These are phyloP conservation scores for Trematocara stigmaticum DNA, from an alignment of 2,113 vertebrate species.

Conservation along the genomic window DNA sequence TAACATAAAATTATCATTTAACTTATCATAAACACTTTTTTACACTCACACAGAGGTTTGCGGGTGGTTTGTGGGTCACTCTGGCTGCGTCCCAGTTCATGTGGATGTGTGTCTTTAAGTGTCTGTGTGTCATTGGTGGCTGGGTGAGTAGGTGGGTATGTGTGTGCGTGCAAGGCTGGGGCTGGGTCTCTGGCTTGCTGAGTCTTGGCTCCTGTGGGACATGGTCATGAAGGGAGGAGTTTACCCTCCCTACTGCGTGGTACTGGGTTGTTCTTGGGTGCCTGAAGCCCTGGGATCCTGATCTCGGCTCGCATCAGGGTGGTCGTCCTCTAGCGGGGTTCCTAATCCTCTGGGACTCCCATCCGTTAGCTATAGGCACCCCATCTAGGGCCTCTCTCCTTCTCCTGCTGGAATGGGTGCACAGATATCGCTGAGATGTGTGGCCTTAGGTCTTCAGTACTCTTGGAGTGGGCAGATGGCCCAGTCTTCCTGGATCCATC, in stretches of 20 bases:
- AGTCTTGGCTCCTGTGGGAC: background rate
- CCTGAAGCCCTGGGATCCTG: background rate
- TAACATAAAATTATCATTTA: no score
- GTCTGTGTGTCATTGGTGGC: background rate
- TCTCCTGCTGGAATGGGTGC: background rate
- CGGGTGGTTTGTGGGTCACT: no score
- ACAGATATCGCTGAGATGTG: background rate
- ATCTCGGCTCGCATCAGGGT: background rate
- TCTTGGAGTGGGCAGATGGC: background rate
- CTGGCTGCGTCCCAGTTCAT: no score
- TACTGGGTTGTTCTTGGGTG: background rate
- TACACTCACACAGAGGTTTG: no score
- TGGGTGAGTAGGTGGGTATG: background rate
- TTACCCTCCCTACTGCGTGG: background rate
- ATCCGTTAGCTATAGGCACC: background rate
- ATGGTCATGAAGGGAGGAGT: background rate
- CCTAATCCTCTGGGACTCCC: background rate
- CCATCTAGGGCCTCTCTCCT: background rate
- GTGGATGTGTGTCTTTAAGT: no score
- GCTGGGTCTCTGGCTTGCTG: background rate
- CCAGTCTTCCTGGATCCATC: background rate
- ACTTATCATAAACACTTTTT: no score
- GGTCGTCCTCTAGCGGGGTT: background rate
- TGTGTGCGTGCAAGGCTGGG: fast-evolving
- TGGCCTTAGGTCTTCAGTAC: background rate